phyloP scores from a whole-genome alignment of 1,140 invertebrate genomes.

The Saccostrea cuccullata region DNA sequence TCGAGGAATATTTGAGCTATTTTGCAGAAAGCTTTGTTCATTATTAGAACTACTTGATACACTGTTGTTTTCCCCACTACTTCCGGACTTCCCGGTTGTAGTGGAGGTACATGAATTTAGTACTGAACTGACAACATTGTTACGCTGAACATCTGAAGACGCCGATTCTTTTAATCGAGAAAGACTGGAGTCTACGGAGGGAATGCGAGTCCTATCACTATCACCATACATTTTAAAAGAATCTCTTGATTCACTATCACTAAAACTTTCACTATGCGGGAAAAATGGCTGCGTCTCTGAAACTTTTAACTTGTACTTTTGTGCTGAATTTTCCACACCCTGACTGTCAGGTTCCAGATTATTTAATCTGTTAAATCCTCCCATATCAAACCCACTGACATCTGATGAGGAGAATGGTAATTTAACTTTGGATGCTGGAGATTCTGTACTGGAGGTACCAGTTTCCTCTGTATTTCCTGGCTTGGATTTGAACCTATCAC shows the following conservation, averaged over 20 bases:
- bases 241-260: constrained; percentile 54
- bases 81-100: neutral
- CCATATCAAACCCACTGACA: constrained; percentile 25
- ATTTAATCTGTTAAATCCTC: constrained; percentile 47
- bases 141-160: neutral
- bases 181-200: constrained; percentile 33
- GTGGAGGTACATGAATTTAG: constrained; percentile 7
- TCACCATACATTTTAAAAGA: constrained; percentile 27
- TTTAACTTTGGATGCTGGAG: neutral
- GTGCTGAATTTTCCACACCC: constrained; percentile 6
- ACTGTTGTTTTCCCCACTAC: neutral
- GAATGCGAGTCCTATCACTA: constrained; percentile 49
- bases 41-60: constrained; percentile 7
- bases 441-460: neutral
- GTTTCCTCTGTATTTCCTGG: neutral
- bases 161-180: constrained; percentile 43
- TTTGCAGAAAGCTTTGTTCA: constrained; percentile 31
- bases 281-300: constrained; percentile 53
- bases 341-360: constrained; percentile 55
- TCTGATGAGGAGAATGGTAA: constrained; percentile 19
- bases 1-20: constrained; percentile 44
- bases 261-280: constrained; percentile 52
- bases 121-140: constrained; percentile 19
- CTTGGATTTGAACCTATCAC: constrained; percentile 4
- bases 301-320: constrained; percentile 50